Percentiles rank a stretch among this genome's conserved stretches.
These are phyloP conservation scores for Hetaerina titia DNA, from an alignment of 2,888 invertebrate genomes.

Conservation along the genomic window DNA sequence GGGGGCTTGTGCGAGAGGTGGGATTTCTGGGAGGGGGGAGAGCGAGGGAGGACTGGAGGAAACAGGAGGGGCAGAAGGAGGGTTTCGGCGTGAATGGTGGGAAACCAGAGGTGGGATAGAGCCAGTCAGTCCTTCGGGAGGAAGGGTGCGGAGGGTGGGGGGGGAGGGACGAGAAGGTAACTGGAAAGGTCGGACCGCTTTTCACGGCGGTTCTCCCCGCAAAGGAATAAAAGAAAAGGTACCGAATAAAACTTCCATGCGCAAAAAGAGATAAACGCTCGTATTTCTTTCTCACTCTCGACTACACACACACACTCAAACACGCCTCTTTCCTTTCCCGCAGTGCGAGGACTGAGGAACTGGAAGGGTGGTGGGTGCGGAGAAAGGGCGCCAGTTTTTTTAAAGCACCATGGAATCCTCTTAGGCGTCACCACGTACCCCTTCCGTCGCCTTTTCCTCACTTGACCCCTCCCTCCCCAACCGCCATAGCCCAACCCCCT, in stretches of 20 bases:
- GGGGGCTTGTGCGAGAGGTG: neutral
- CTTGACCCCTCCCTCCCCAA: neutral
- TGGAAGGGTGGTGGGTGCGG: neutral
- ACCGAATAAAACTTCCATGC: neutral
- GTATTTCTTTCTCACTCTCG: neutral
- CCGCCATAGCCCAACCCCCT: neutral
- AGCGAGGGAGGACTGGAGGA: neutral
- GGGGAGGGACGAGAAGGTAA: neutral
- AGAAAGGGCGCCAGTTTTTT: neutral
- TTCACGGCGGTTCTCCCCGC: slow-evolving; percentile 13
- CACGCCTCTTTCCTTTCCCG: neutral
- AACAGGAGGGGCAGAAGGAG: neutral
- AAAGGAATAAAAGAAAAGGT: slow-evolving; percentile 31
- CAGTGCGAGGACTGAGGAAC: neutral
- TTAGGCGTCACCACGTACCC: neutral
- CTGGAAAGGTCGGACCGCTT: neutral
- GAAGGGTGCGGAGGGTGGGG: neutral
- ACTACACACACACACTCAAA: neutral
- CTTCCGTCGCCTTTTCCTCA: neutral
- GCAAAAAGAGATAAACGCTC: slow-evolving; percentile 32
- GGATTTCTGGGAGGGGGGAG: neutral
- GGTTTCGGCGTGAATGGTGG: neutral
- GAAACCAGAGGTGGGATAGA: neutral
- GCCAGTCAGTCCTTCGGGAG: too few relatives aligned
- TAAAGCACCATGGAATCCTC: slow-evolving; percentile 35